These are phyloP conservation scores for Oscheius sp. DNA, from an alignment of 1,140 invertebrate species.

Conservation along the genomic window DNA sequence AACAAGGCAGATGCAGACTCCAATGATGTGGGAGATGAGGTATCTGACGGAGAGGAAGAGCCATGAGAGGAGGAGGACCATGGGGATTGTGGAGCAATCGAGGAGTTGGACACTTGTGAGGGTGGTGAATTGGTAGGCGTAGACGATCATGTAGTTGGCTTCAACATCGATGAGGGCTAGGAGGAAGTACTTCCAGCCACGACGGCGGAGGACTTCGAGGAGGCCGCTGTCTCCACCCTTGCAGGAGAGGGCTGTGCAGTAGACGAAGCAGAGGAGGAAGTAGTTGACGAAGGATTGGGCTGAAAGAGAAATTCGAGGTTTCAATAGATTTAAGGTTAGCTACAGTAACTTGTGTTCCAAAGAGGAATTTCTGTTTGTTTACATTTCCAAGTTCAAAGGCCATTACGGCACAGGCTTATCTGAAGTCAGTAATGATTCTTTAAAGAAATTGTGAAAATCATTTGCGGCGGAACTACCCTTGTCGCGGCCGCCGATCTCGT, in stretches of 20 bases:
- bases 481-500: no score
- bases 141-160: conserved; percentile 74
- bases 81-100: conserved; percentile 81
- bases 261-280: conserved; percentile 57
- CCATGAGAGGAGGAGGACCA: conserved; percentile 74
- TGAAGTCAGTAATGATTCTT: no score
- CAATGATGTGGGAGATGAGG: conserved; percentile 72
- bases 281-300: conserved; percentile 57
- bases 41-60: conserved; percentile 72
- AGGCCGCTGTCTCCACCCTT: conserved; percentile 45
- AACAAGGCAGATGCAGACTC: conserved; percentile 76
- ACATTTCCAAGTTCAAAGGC: no score
- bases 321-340: no score
- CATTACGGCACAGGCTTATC: no score
- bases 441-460: no score
- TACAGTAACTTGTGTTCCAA: no score
- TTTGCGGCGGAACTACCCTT: no score
- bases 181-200: conserved; percentile 67
- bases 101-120: conserved; percentile 71
- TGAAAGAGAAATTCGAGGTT: no score
- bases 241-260: conserved; percentile 48
- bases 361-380: no score
- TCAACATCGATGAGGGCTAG: conserved; percentile 77
- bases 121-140: conserved; percentile 70
- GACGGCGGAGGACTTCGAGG: conserved; percentile 66